Conservation (phyloP, 2,113 vertebrate genomes). For the Pantherophis guttatus region DNA sequence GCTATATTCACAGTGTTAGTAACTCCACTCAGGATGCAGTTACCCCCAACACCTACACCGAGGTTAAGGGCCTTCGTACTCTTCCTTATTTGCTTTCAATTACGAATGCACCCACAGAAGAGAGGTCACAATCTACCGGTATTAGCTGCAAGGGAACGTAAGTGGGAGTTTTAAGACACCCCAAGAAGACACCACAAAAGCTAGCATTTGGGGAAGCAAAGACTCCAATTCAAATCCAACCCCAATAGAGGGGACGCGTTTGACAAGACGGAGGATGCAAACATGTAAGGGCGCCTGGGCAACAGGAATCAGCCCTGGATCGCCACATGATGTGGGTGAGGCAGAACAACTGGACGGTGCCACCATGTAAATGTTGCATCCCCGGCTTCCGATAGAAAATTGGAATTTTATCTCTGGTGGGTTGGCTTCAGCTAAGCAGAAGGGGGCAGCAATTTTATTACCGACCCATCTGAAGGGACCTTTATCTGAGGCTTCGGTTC, state of each 20-base stretch:
- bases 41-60: too few species aligned
- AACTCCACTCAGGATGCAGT: not conserved
- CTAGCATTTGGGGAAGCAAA: not conserved
- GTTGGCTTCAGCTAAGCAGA: not conserved
- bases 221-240: too few species aligned
- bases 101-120: not conserved
- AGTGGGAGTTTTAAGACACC: not conserved
- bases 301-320: not conserved
- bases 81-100: not conserved
- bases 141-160: not conserved
- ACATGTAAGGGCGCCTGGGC: not conserved
- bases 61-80: slow-evolving; percentile 27
- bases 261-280: not conserved
- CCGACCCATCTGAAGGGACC: not conserved
- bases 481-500: not conserved
- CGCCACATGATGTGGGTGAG: too few species aligned
- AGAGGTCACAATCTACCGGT: not conserved
- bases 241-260: not conserved
- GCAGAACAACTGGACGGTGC: not conserved
- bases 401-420: not conserved
- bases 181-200: not conserved
- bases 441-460: not conserved
- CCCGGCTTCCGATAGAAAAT: not conserved
- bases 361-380: not conserved
- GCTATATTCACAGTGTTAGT: not conserved